phyloP scores from a whole-genome alignment of 2,888 invertebrate species.

The Notocelia uddmanniana region DNA sequence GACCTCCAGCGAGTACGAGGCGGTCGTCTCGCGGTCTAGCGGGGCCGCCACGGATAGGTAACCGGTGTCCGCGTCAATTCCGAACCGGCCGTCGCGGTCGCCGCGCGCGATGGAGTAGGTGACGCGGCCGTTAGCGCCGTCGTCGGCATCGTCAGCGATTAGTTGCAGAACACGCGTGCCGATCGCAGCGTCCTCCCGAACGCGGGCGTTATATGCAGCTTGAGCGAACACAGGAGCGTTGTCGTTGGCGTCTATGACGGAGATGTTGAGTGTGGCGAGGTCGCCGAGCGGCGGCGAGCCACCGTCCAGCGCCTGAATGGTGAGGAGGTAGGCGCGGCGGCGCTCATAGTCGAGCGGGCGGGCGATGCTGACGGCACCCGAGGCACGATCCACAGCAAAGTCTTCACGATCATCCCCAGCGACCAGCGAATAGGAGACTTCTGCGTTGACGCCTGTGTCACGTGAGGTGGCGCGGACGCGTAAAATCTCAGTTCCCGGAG shows the following conservation, averaged over 20 bases:
- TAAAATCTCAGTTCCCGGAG: slow-evolving; percentile 92
- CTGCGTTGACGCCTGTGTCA: slow-evolving; percentile 97
- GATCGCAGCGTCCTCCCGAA: slow-evolving; percentile 91
- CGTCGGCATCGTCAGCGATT: slow-evolving; percentile 94
- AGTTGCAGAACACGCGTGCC: slow-evolving; percentile 92
- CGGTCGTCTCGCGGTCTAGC: slow-evolving; percentile 93
- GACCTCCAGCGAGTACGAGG: slow-evolving; percentile 92
- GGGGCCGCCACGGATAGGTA: slow-evolving; percentile 90
- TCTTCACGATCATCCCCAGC: slow-evolving; percentile 96
- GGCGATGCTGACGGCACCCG: slow-evolving; percentile 91
- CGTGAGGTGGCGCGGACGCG: slow-evolving; percentile 95
- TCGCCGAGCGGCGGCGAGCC: slow-evolving; percentile 96
- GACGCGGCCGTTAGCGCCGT: slow-evolving; percentile 92
- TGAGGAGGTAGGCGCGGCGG: slow-evolving; percentile 93
- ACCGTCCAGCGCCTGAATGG: slow-evolving; percentile 95
- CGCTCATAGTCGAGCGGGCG: slow-evolving; percentile 95
- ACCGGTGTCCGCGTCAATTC: slow-evolving; percentile 91
- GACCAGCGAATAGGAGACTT: slow-evolving; percentile 94
- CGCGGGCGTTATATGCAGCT: slow-evolving; percentile 90
- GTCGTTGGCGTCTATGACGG: slow-evolving; percentile 94
- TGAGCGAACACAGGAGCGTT: slow-evolving; percentile 94
- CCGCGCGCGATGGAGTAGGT: slow-evolving; percentile 90
- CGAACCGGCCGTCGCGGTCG: slow-evolving; percentile 91
- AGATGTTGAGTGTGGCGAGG: slow-evolving; percentile 94
- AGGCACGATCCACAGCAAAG: slow-evolving; percentile 90